phyloP scores from a whole-genome alignment of 1,140 invertebrate genomes.

The Atta cephalotes region DNA sequence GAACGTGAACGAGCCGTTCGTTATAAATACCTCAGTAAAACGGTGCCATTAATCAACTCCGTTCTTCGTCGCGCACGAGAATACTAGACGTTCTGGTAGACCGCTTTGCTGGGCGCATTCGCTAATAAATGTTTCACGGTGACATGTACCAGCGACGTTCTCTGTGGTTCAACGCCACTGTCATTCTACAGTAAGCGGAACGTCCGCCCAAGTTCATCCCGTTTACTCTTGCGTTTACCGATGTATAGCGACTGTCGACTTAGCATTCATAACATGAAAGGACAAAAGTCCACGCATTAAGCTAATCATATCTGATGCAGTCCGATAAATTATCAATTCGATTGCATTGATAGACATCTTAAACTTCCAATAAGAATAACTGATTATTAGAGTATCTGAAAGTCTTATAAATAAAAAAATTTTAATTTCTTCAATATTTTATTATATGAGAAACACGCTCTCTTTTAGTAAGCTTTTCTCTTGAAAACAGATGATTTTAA shows the following conservation, averaged over 20 bases:
- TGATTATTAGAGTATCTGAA: neutral
- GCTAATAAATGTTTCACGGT: conserved; percentile 78
- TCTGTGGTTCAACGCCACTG: conserved; percentile 43
- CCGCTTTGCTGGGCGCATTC: conserved; percentile 58
- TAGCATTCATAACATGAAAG: conserved; percentile 4
- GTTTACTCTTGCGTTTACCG: conserved; percentile 31
- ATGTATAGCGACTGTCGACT: neutral
- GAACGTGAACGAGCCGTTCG: conserved; percentile 35
- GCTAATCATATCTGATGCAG: neutral
- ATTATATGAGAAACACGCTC: neutral
- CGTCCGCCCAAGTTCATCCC: conserved; percentile 60
- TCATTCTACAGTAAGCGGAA: conserved; percentile 41
- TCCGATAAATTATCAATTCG: neutral
- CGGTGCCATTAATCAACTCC: conserved; percentile 70
- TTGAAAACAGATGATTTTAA: neutral
- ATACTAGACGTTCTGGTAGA: conserved; percentile 55
- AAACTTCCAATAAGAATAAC: neutral
- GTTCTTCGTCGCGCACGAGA: conserved; percentile 62
- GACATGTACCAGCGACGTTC: conserved; percentile 68
- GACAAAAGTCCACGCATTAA: conserved; percentile 2
- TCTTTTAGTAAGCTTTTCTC: neutral
- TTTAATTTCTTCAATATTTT: neutral
- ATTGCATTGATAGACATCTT: neutral
- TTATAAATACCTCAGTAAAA: conserved; percentile 71
- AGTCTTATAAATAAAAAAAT: neutral